phyloP scores from a whole-genome alignment of 2,888 invertebrate species.

The Mesorhabditis belari region DNA sequence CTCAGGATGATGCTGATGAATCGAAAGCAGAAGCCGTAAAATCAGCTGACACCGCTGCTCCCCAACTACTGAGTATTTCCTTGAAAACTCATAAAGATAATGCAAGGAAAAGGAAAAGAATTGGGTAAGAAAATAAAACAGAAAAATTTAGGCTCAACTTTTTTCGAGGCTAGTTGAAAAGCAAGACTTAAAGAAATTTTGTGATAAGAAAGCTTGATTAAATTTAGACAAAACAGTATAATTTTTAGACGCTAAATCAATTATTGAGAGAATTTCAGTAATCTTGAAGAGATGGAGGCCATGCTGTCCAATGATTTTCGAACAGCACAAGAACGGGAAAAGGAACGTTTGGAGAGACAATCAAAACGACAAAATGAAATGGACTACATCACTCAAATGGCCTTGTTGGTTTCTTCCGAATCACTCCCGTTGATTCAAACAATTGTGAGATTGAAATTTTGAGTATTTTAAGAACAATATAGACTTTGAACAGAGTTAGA shows the following conservation, averaged over 20 bases:
- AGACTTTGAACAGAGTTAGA: no score
- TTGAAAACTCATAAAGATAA: background rate
- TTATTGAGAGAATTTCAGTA: background rate
- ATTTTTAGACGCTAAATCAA: background rate
- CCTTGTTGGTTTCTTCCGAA: background rate
- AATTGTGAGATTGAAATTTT: no score
- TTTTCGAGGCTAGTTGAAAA: no score
- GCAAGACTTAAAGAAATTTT: no score
- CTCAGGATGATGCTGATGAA: no score
- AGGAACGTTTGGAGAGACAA: background rate
- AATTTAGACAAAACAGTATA: no score
- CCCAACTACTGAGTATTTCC: background rate
- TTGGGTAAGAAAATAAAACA: no score
- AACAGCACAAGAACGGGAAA: background rate
- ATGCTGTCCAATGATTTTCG: background rate
- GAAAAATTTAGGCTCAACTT: no score
- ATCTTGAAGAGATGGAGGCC: background rate
- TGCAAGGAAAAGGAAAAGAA: background rate
- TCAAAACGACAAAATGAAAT: background rate
- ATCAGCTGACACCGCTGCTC: background rate
- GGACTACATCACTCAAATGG: background rate
- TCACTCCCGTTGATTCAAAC: no score
- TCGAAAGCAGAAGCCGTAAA: no score
- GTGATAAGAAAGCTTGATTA: no score
- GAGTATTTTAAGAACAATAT: no score